phyloP scores from a whole-genome alignment of 2,888 invertebrate species.

The Synanthedon andrenaeformis region DNA sequence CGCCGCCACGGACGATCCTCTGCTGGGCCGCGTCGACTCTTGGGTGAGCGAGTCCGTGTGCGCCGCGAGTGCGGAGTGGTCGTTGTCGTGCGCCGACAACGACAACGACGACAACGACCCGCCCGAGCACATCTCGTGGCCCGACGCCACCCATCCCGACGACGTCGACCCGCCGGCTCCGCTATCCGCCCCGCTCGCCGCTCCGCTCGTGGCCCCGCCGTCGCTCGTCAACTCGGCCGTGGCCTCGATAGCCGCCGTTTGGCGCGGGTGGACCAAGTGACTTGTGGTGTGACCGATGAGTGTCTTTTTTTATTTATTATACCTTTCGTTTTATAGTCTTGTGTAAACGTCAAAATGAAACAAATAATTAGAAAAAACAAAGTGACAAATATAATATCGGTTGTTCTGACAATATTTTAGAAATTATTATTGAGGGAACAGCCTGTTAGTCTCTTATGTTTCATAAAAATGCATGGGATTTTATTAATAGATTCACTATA shows the following conservation, averaged over 20 bases:
- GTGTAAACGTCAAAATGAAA: background rate
- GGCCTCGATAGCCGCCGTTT: constrained; percentile 84
- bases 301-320: background rate
- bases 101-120: constrained; percentile 60
- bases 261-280: constrained; percentile 80
- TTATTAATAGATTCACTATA: no score
- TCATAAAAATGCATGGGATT: no score
- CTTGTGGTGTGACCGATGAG: background rate
- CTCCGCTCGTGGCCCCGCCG: constrained; percentile 64
- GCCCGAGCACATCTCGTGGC: constrained; percentile 79
- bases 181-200: constrained; percentile 73
- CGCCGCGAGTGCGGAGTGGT: constrained; percentile 9
- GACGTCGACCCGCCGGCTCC: constrained; percentile 49
- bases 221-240: constrained; percentile 86
- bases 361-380: no score
- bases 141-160: constrained; percentile 39
- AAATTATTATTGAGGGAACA: no score
- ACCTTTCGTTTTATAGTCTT: background rate
- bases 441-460: no score
- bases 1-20: constrained; percentile 38
- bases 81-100: constrained; percentile 11
- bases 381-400: no score
- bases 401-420: no score
- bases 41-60: constrained; percentile 9
- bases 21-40: constrained; percentile 75